A percentile compares a stretch with the other conserved stretches of the same genome.
phyloP scores from a whole-genome alignment of 2,797 vertebrate genomes.

The Potorous gilbertii region DNA sequence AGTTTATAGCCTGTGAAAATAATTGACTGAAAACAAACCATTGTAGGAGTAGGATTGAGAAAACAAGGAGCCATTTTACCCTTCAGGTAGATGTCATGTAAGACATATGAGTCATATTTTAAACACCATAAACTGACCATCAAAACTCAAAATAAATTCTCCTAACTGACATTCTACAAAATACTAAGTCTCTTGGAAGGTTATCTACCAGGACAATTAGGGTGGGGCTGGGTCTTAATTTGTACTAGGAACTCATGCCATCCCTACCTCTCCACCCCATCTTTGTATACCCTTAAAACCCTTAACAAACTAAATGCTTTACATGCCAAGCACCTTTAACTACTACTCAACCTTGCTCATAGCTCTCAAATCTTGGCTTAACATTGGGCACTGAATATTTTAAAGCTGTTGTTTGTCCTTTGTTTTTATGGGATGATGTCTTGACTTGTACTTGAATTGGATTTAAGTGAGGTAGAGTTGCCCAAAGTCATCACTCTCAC shows the following conservation, averaged over 20 bases:
- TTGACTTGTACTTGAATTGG: too few species aligned
- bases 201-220: constrained; percentile 57
- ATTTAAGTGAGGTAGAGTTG: too few species aligned
- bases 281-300: neutral
- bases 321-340: neutral
- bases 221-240: constrained; percentile 11
- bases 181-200: constrained; percentile 70
- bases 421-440: neutral
- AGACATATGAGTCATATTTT: constrained; percentile 70
- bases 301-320: neutral
- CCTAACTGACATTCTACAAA: constrained; percentile 70
- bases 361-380: neutral
- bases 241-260: neutral
- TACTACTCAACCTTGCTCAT: neutral
- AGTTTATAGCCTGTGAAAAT: constrained; percentile 64
- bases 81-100: constrained; percentile 64
- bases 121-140: constrained; percentile 75
- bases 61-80: constrained; percentile 57
- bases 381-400: neutral
- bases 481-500: too few species aligned
- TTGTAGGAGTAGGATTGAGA: constrained; percentile 67
- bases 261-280: neutral
- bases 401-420: neutral
- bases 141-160: constrained; percentile 68
- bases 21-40: constrained; percentile 63